Conservation (phyloP, 2,113 vertebrate genomes). For the Callipepla californica region DNA sequence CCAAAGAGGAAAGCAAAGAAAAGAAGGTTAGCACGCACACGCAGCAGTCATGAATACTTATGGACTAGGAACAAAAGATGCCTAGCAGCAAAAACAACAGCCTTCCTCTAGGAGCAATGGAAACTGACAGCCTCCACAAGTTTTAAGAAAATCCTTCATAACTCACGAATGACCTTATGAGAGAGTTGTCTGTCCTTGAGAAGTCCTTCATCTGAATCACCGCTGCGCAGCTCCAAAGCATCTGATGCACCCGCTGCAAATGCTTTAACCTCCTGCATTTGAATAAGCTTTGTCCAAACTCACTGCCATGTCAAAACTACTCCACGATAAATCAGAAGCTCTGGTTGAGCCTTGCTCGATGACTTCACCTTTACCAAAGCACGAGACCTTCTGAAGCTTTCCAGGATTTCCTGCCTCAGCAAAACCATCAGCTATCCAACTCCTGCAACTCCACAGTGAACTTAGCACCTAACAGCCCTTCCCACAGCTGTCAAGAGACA, state of each 20-base stretch:
- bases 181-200: background rate
- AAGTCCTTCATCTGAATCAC: background rate
- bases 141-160: background rate
- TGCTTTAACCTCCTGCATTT: background rate
- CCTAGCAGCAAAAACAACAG: background rate
- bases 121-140: background rate
- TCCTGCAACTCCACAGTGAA: background rate
- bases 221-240: rapidly evolving
- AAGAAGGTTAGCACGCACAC: background rate
- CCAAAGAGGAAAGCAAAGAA: background rate
- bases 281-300: background rate
- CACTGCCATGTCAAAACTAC: rapidly evolving
- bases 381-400: background rate
- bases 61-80: rapidly evolving
- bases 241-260: rapidly evolving
- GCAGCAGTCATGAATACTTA: background rate
- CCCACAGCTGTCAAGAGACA: rapidly evolving
- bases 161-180: background rate
- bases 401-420: background rate
- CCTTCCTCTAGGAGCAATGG: background rate
- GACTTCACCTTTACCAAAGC: background rate
- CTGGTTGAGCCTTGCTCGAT: background rate
- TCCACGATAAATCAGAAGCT: background rate
- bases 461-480: rapidly evolving
- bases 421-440: background rate